Base-by-base conservation (phyloP, 1,140 invertebrate species). In the Camponotus vicinus region DNA sequence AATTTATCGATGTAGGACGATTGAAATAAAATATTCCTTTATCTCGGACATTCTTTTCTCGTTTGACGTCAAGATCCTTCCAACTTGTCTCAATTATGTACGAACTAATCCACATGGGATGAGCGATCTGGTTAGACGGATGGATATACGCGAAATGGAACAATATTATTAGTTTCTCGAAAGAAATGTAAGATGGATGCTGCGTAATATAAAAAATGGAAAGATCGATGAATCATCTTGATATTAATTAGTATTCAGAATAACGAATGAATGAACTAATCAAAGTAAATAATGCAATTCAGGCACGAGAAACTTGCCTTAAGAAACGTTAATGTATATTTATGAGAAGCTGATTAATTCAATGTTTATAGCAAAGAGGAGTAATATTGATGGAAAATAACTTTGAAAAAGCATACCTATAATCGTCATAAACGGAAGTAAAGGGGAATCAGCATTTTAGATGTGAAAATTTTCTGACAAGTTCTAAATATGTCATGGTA, bases 221-320 rank as follows among this genome's bases (percentile, higher is more conserved):
- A 32, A 18, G 8, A 3, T 75, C n/a, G 27, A 49, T 40, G 45
- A 34, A 34, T 2, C 3, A n/a, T 13, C 27, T 13, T 13, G 40
- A 77, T 61, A n/a, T 42, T 77, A 63, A 45, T 77, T 21, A 11
- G 15, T 34, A 45, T 64, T 78, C 27, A 45, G 59, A 77, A 77
- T 78, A 78, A 64, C n/a, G 52, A 27, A 75, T 59, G 13, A 57
- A 66, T 63, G 7, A 42, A 40, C n/a, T 32, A 37, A 32, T 40
- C 3, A n/a, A 63, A 21, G 34, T 45, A 18, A 77, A 1, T 34
- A 45, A 18, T 2, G 27, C 18, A 15, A 64, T 64, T 64, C 13
- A 21, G 8, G 15, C 6, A 3, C 21, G 9, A 40, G 18, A n/a
- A 61, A 49, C 11, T 78, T 45, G 11, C n/a, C n/a, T 34, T 1